Conservation (phyloP, 2,888 invertebrate species). For the Hipparchia semele region DNA sequence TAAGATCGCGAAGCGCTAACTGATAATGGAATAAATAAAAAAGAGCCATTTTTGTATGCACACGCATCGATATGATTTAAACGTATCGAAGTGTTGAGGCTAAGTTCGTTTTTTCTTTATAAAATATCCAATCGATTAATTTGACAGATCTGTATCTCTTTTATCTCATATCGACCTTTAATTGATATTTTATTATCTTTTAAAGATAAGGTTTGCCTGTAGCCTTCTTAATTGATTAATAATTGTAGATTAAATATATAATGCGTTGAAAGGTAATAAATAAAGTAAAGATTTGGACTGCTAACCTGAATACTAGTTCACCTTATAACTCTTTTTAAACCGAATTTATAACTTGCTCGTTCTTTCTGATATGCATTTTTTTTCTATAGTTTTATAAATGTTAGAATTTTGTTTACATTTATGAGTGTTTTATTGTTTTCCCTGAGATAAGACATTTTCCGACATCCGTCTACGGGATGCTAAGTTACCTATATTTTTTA, state of each 20-base stretch:
- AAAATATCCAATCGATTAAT: constrained; percentile 13
- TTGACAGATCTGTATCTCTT: constrained; percentile 15
- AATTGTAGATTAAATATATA: too few relatives aligned
- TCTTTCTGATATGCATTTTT: not conserved
- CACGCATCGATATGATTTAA: not conserved
- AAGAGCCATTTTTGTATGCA: not conserved
- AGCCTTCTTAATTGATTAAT: constrained; percentile 17
- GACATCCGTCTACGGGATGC: too few relatives aligned
- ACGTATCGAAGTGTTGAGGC: not conserved
- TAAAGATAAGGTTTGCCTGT: constrained; percentile 13
- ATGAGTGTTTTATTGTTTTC: too few relatives aligned
- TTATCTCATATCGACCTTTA: constrained; percentile 9
- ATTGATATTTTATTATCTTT: constrained; percentile 20
- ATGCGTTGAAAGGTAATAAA: too few relatives aligned
- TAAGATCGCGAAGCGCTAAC: not conserved
- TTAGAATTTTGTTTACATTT: too few relatives aligned
- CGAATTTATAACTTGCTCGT: not conserved
- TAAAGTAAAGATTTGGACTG: not conserved
- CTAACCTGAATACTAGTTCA: not conserved
- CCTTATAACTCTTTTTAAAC: not conserved
- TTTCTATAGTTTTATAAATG: too few relatives aligned
- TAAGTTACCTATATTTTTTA: too few relatives aligned
- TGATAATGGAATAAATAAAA: not conserved
- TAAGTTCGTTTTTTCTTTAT: not conserved
- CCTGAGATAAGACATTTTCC: too few relatives aligned